These are phyloP conservation scores for Probaryconus sp. DNA, from an alignment of 1,140 invertebrate genomes.

Conservation along the genomic window DNA sequence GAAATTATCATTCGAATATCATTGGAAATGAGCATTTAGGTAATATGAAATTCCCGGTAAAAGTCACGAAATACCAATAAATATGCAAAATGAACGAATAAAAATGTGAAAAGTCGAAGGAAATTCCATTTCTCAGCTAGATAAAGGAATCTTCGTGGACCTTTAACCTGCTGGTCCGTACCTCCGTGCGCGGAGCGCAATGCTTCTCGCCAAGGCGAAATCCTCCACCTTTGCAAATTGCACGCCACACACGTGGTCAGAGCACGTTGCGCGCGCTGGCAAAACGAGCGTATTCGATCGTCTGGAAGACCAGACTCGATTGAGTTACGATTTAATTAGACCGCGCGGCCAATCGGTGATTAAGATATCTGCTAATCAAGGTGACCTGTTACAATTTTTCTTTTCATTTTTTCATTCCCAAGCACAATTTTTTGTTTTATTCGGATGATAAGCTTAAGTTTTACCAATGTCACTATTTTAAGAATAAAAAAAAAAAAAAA, in stretches of 20 bases:
- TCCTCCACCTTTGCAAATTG: constrained; percentile 49
- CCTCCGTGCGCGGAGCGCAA: constrained; percentile 30
- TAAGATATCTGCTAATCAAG: constrained; percentile 77
- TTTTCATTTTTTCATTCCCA: constrained; percentile 11
- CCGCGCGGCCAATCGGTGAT: constrained; percentile 72
- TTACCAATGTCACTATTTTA: background rate
- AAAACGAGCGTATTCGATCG: constrained; percentile 55
- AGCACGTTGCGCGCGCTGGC: constrained; percentile 55
- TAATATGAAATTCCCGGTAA: constrained; percentile 2
- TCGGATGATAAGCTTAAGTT: constrained; percentile 29
- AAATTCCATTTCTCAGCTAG: constrained; percentile 38
- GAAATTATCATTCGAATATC: no score
- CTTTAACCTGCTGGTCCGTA: constrained; percentile 35
- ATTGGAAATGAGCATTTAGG: no score
- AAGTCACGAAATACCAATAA: constrained; percentile 32
- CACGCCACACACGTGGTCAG: constrained; percentile 52
- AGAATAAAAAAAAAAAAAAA: background rate
- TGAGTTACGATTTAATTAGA: constrained; percentile 77
- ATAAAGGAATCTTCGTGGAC: constrained; percentile 46
- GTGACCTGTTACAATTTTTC: constrained; percentile 52
- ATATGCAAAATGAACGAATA: constrained; percentile 13
- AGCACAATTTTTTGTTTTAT: constrained; percentile 35
- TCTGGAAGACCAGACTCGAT: constrained; percentile 62
- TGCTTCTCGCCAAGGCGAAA: constrained; percentile 43
- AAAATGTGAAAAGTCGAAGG: constrained; percentile 29